These are phyloP conservation scores for Euschistus heros DNA, from an alignment of 1,140 invertebrate genomes.

Conservation along the genomic window DNA sequence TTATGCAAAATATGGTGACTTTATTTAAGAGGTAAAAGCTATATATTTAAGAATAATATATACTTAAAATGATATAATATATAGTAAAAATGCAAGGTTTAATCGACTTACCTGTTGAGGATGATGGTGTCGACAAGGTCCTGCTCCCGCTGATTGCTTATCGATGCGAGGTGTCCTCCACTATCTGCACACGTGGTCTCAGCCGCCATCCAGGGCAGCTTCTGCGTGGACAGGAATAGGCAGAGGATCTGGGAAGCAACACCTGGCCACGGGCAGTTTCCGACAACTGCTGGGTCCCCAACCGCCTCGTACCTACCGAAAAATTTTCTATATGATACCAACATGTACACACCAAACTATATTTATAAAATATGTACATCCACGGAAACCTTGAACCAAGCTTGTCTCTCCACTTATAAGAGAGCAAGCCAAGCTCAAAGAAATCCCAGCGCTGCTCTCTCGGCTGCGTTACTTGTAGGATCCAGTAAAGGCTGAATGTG, in stretches of 20 bases:
- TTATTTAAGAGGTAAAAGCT: no score
- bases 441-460: no score
- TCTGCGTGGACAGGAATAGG: constrained; percentile 42
- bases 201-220: constrained; percentile 49
- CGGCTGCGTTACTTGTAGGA: no score
- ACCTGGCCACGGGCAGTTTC: constrained; percentile 34
- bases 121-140: constrained; percentile 46
- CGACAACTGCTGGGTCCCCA: constrained; percentile 42
- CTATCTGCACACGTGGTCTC: constrained; percentile 48
- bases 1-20: no score
- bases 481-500: no score
- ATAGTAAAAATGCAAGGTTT: constrained; percentile 8
- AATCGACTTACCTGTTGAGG: constrained; percentile 46
- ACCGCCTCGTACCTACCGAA: constrained; percentile 42
- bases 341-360: no score
- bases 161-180: constrained; percentile 52
- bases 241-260: constrained; percentile 47
- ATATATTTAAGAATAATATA: no score
- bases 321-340: no score
- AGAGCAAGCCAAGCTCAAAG: no score
- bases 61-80: not conserved
- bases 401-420: no score
- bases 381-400: no score
- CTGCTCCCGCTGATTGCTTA: constrained; percentile 49
- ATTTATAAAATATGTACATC: no score